These are phyloP conservation scores for Sphyrna mokarran DNA, from an alignment of 2,113 vertebrate species.

Conservation along the genomic window DNA sequence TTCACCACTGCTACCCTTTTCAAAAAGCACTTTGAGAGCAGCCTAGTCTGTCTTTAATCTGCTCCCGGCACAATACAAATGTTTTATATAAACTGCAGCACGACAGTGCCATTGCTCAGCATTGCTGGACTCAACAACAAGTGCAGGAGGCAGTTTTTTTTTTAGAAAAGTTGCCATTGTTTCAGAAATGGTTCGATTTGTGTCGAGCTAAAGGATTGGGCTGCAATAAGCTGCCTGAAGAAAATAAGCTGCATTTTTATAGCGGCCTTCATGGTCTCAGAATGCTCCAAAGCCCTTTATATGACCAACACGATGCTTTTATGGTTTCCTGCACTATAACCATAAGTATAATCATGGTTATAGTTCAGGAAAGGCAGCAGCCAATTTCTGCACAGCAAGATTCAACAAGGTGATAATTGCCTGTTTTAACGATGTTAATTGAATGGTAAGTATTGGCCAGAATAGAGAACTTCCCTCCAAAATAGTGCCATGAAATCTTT, in stretches of 20 bases:
- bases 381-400: not conserved
- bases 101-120: not conserved
- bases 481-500: not conserved
- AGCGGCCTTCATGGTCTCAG: not conserved
- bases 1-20: slow-evolving; percentile 51
- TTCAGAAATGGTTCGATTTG: not conserved
- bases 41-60: slow-evolving; percentile 28
- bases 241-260: not conserved
- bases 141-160: not conserved
- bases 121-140: not conserved
- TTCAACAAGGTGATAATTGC: not conserved
- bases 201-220: not conserved
- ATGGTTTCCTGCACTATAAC: no score
- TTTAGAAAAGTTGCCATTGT: not conserved
- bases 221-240: not conserved
- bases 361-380: not conserved
- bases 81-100: slow-evolving; percentile 17
- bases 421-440: not conserved
- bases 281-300: not conserved
- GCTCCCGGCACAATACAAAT: not conserved
- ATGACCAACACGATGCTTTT: not conserved
- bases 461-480: not conserved
- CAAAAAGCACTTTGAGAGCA: slow-evolving; percentile 12
- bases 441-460: not conserved
- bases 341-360: not conserved